Evolutionary conservation across 2,888 invertebrate species (phyloP).

Genomic region (Megamerina dolium): DNA sequence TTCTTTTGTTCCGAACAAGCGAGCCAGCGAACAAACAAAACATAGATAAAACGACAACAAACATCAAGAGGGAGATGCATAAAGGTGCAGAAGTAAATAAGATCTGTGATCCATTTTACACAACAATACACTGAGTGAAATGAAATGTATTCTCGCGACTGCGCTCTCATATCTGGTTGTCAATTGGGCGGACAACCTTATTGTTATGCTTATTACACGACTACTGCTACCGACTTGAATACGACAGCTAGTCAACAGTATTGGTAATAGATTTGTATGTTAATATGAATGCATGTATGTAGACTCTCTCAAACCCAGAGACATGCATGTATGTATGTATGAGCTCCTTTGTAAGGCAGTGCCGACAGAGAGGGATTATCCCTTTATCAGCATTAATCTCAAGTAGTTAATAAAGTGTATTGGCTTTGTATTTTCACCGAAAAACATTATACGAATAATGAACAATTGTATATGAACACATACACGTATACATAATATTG

Average conservation of each 20-base stretch:
- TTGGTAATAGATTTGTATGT: too few species aligned
- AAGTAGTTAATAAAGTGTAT: constrained; percentile 48
- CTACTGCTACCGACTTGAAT: constrained; percentile 35
- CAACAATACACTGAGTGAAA: constrained; percentile 10
- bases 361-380: constrained; percentile 39
- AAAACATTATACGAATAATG: too few species aligned
- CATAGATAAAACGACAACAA: too few species aligned
- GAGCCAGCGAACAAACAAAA: constrained; percentile 3
- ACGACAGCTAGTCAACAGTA: too few species aligned
- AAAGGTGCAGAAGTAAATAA: constrained; percentile 5
- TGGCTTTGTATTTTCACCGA: constrained; percentile 42
- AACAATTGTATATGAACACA: too few species aligned
- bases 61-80: constrained; percentile 10
- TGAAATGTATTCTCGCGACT: neutral
- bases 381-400: constrained; percentile 46
- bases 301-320: too few species aligned
- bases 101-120: constrained; percentile 36
- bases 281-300: too few species aligned
- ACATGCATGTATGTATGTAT: neutral
- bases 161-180: constrained; percentile 19
- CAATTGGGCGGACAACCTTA: constrained; percentile 43
- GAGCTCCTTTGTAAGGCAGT: constrained; percentile 5
- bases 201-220: constrained; percentile 45
- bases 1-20: too few species aligned
- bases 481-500: too few species aligned